Evolutionary conservation across 2,797 vertebrate species (phyloP), one percentile per base, ranked within the genome.

Genomic region (Brotula barbata): DNA sequence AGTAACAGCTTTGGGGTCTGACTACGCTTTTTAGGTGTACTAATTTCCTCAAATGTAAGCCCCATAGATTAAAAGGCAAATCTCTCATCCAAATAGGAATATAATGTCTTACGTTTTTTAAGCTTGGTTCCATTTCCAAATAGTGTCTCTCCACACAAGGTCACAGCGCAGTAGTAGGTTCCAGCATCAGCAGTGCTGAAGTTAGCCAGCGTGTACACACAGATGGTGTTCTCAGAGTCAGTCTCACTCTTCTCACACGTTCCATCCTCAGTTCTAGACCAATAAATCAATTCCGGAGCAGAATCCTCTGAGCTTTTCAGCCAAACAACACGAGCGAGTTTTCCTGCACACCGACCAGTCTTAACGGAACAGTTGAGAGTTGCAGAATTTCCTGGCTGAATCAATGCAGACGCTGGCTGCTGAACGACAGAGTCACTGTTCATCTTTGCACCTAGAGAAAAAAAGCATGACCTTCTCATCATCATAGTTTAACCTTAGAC

Each of bases 281-380:
- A 3, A 45, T 58, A 9, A 33, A 50, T 61, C 42, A 47, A 55
- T 49, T 72, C 34, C 48, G 41, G 76, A 54, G 71, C 73, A 77
- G 68, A 73, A 57, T 23, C 10, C 12, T 20, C 28, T 7, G 64
- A 73, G 39, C 7, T 50, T 54, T 70, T 66, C 17, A 70, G 44
- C 72, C 58, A 70, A 9, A 20, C 39, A 20, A 84, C 61, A 34
- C 21, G 5, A 2, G 3, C 76, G 45, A 77, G 65, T 28, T 77
- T 59, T 70, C 57, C 73, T n/a, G 41, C 44, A 66, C 82, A 82
- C 52, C 16, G 60, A 14, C 39, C 16, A 10, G 28, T 64, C 14
- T 50, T 14, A 40, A 83, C 16, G 6, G 67, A 77, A 62, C 83
- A 85, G 37, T 19, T 72, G 64, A 87, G 64, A 60, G 58, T 65